Evolutionary conservation across 2,113 vertebrate genomes (phyloP), one percentile per base, ranked within the genome.

Genomic region (Upupa epops): DNA sequence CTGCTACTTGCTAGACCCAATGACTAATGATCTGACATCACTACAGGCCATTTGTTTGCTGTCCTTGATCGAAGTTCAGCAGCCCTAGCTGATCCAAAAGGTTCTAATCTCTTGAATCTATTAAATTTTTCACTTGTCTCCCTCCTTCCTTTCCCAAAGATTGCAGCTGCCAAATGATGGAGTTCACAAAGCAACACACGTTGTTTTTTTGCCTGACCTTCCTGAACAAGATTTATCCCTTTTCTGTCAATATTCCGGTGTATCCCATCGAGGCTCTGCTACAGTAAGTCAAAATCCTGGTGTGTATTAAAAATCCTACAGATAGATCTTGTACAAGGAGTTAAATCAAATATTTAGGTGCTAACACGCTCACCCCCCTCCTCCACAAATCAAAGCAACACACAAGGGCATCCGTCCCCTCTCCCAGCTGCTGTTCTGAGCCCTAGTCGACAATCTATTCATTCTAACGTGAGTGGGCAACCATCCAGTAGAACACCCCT

Each of bases 201-300:
- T 11, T 66, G 58, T 54, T 45, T 36, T 54, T 65, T 61, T 28
- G 3, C 60, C 45, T 75, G 75, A 51, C 83, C 83, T 94, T 95
- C 64, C 63, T 42, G 24, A 66, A 54, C 20, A 59, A 77, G 25
- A 88, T 88, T 76, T 86, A 88, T 88, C 69, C 64, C 6, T 86
- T 90, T 83, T 76, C 58, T 83, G 37, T 71, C 86, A 78, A 42
- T 88, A 92, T 78, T 86, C 65, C 80, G 86, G 69, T 15, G 28
- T 65, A 84, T 34, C 49, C 65, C 54, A 69, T 69, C 63, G 90
- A 93, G 54, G 19, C 69, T 70, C 34, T 83, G 36, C 36, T 77
- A 37, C 6, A 81, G n/a, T 15, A 88, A 92, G 83, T 86, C 72
- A 88, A 81, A 92, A 74, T 80, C 48, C 37, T 45, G 22, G 19